Base-by-base conservation (phyloP, 2,888 invertebrate genomes). In the Oscheius sp. region DNA sequence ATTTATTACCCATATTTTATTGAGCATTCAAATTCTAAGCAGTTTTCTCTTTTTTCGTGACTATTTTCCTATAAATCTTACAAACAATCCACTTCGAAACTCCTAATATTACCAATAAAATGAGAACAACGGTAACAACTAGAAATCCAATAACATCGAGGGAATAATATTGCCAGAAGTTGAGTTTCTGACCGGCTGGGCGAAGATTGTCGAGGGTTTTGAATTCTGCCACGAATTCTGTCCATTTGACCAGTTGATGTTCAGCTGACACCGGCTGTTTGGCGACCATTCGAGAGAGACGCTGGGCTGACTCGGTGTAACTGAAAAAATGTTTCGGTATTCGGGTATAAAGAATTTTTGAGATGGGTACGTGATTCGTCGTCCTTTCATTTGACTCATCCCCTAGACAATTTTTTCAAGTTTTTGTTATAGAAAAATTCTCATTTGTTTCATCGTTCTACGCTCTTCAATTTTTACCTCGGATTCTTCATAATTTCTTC, bases 141-240 rank as follows among this genome's bases (percentile, higher is more conserved):
- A 84, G 49, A 29, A 80, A 72, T 2, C 55, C 71, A n/a, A 82
- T 74, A 56, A 83, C 83, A 70, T 84, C 84, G 12, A 84, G 72
- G 3, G 81, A 81, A 52, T 82, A 74, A 23, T 79, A 81, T 58
- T 82, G 80, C 59, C 84, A 66, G 68, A 80, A 78, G 61, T 80
- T 79, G 29, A 84, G 76, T 25, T 81, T 52, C 23, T 75, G 76
- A 1, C 83, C 80, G 2, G 77, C 78, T 0, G 84, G 84, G 0
- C 69, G 69, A 64, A 81, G 49, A 49, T 79, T 81, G 25, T 81
- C 81, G 2, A 81, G 72, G 12, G 63, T 35, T 59, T 82, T 81
- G 78, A 83, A 83, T 74, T 82, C 79, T 2, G 82, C 85, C 29
- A 81, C 45, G 69, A 85, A 82, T 61, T 80, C 83, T 0, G 84